Evolutionary conservation across 2,113 vertebrate species (phyloP), one percentile per base, ranked within the genome.

Genomic region (Tichodroma muraria): DNA sequence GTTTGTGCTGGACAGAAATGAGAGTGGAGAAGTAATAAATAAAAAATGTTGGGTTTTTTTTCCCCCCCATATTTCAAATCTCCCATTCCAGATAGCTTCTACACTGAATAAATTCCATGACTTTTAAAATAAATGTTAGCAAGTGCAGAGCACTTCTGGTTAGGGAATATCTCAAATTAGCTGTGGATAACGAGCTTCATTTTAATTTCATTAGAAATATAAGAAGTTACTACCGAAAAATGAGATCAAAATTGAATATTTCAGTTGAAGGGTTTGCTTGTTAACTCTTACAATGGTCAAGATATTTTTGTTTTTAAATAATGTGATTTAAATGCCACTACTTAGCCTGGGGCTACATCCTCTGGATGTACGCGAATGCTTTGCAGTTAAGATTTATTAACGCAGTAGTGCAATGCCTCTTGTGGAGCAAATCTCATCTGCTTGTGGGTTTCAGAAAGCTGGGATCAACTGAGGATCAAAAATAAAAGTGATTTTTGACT

Each of bases 51-150:
- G 37, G 9, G 2, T 17, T 11, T 8, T 10, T 7, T 16, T 11
- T 5, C 1, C 0, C 1, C 19, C 2, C 3, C 4, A 5, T 21
- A 15, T 19, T 38, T 84, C 17, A 6, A 13, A 16, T 27, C 18
- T 84, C 23, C 13, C 4, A 11, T 27, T 88, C 15, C 18, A 53
- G 28, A 15, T 42, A 69, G n/a, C 24, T 72, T 82, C 38, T 71
- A 7, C 35, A 63, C 37, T 56, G 50, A 82, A 61, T 77, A 47
- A 71, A 68, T 49, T 19, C 25, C 72, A 61, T 64, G 59, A 22
- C 68, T 73, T 31, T 42, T 38, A 38, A 75, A 78, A 68, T 54
- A 85, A 75, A 60, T 25, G 19, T 76, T 44, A 71, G 66, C 42
- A 38, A 54, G 30, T 42, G 44, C 56, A 66, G 30, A 47, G 38